Evolutionary conservation across 1,140 invertebrate genomes (phyloP), one percentile per base, ranked within the genome.

Genomic region (Glomeris maerens): DNA sequence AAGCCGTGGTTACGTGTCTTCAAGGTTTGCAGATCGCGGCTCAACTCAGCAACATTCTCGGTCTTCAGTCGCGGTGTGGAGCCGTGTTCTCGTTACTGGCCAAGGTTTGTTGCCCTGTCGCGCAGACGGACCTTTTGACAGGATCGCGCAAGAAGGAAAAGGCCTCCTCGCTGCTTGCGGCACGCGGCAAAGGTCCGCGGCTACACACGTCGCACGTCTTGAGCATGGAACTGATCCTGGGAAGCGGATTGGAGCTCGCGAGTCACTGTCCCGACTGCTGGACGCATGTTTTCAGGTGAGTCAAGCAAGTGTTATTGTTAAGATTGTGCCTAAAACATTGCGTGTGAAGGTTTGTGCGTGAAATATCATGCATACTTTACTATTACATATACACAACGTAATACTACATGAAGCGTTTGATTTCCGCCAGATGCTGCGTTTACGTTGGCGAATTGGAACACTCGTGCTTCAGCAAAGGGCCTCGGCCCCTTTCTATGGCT

Each of bases 221-320:
- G 36, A 92, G 87, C 50, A 79, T 95, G 71, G 87, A 94, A 66
- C 84, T 93, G 21, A 74, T 92, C 39, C 71, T 74, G 58, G 79
- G 73, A 60, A 77, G 79, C 57, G 88, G 88, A 23, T 67, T 95
- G 27, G 89, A 93, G 64, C 72, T 94, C 27, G 89, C 85, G 2
- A 89, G 85, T 52, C 88, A 92, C 61, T 84, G 86, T 25, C 76
- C 82, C 31, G 84, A 91, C 52, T 93, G 88, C 61, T 95, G 91
- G 91, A 80, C 81, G 28, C 87, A 92, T 64, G 84, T 95, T 50
- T 91, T 95, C 62, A 80, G 81, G 65, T n/a, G n/a, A n/a, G n/a
- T n/a, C 90, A 78, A 46, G 49, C 26, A 27, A 20, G 28, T 1
- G 26, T 7, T 38, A 47, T 31, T 2, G n/a, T n/a, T n/a, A n/a